Evolutionary conservation across 1,140 invertebrate species (phyloP), one percentile per base, ranked within the genome.

Genomic region (Polyergus mexicanus): DNA sequence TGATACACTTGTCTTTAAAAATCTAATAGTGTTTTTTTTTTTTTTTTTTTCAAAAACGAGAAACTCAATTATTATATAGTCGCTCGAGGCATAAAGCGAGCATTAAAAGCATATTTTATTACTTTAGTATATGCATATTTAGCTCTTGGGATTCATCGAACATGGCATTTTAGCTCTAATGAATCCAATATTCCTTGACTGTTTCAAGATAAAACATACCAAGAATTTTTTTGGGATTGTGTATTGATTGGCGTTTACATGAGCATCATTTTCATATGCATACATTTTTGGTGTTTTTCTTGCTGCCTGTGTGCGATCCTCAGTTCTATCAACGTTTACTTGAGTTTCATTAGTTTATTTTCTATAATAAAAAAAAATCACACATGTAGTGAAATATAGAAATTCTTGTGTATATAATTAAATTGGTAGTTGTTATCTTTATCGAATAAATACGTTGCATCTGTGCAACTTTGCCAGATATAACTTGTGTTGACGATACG

Each of bases 221-320:
- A 60, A 44, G 16, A 83, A 83, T 83, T 83, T 60, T 72, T 25
- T 72, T 81, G n/a, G 68, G 38, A 38, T 47, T 72, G 56, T 22
- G 38, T 76, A 35, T 77, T 69, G 71, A 74, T 85, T 86, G 51
- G 32, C 71, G n/a, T 80, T 75, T 83, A 54, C 77, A 71, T 71
- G 68, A 71, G 75, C 47, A 85, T 80, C 83, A 54, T 86, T 54
- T 69, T 87, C 44, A 85, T 51, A 84, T 91, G 91, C 91, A 78
- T 92, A 94, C 94, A 94, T 94, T 94, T 94, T 92, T 93, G 93
- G 94, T 94, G 94, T 93, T 94, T 92, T 92, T 90, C 93, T 91
- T 93, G 93, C 92, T 94, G 93, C 93, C 94, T 94, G 88, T 90
- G 65, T 88, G 71, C 87, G 56, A 87, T 41, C 63, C 16, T 89